Evolutionary conservation across 1,140 invertebrate genomes (phyloP).

Genomic region (Neomicropteryx cornuta): DNA sequence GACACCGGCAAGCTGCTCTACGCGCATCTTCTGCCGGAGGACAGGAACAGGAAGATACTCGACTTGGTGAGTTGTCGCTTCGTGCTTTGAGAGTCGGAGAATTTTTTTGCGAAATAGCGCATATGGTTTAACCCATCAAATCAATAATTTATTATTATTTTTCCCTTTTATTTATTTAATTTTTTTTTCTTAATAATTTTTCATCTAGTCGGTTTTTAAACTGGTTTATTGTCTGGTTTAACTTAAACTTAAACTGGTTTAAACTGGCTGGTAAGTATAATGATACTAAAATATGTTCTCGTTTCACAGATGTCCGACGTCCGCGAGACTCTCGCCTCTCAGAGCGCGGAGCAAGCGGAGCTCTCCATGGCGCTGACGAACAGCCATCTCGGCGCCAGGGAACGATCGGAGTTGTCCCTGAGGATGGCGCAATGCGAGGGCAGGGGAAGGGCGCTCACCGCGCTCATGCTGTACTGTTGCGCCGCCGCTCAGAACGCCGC

Average conservation of each 20-base stretch:
- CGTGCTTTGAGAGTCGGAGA: not conserved
- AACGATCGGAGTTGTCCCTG: constrained; percentile 40
- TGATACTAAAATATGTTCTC: constrained; percentile 1
- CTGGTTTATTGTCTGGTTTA: too few relatives aligned
- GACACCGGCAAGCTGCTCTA: constrained; percentile 67
- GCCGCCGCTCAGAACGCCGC: too few relatives aligned
- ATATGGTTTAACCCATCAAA: not conserved
- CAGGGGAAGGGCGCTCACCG: constrained; percentile 66
- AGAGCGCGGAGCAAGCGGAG: constrained; percentile 42
- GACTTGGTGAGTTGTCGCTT: constrained; percentile 44
- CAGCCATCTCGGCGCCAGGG: constrained; percentile 35
- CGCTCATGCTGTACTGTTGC: constrained; percentile 78
- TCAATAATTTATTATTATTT: not conserved
- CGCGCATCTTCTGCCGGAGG: constrained; percentile 43
- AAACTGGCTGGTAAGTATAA: not conserved
- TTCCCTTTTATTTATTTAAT: too few relatives aligned
- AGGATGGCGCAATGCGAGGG: constrained; percentile 55
- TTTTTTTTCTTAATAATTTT: too few relatives aligned
- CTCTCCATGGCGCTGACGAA: constrained; percentile 30
- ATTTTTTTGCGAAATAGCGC: not conserved
- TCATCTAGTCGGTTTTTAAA: too few relatives aligned
- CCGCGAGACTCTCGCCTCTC: constrained; percentile 56
- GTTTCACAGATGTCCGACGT: constrained; percentile 56
- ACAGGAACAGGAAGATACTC: constrained; percentile 53
- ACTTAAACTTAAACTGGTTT: too few relatives aligned